Evolutionary conservation across 2,113 vertebrate genomes (phyloP), one percentile per base, ranked within the genome.

Genomic region (Boulengeromyrus knoepffleri): DNA sequence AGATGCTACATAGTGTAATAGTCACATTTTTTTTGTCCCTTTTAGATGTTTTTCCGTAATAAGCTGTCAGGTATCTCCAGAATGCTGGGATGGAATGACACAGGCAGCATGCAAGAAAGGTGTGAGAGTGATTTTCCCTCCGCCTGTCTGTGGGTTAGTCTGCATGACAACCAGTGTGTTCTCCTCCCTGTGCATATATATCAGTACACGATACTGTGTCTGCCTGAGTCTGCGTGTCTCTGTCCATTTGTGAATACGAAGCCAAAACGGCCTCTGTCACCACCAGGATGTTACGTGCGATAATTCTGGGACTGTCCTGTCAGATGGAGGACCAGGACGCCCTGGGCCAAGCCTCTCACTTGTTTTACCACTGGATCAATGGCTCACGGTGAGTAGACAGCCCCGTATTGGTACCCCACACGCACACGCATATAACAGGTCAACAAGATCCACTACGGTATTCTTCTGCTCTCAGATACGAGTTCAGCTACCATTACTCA

Each of bases 281-380:
- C 15, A 2, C 24, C 91, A 99, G 99, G 94, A 95, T 99, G 80
- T 96, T 99, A 88, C 97, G 98, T 85, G 93, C 97, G 86, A 96
- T 95, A 0, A 96, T 97, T 83, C 92, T 99, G 89, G 93, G 95
- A 47, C 95, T 99, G 0, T 95, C 98, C 0, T 99, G 99, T 92
- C 95, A 96, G 92, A 96, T 97, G 97, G 91, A 27, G 50, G 96
- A 99, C n/a, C 0, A 0, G 13, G 93, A 93, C 0, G 94, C 96
- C 88, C 94, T 99, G 70, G 2, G 9, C 0, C 92, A 92, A 0
- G 97, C 97, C 21, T 96, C 97, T 62, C 0, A 0, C 0, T 90
- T 95, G 85, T 99, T 99, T 77, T 0, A 94, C 3, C 0, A 74
- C 0, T 99, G 99, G 99, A 92, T 97, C 15, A 0, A 92, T 88